These are phyloP conservation scores for Vipera ursinii DNA, from an alignment of 2,797 vertebrate genomes.

Conservation along the genomic window DNA sequence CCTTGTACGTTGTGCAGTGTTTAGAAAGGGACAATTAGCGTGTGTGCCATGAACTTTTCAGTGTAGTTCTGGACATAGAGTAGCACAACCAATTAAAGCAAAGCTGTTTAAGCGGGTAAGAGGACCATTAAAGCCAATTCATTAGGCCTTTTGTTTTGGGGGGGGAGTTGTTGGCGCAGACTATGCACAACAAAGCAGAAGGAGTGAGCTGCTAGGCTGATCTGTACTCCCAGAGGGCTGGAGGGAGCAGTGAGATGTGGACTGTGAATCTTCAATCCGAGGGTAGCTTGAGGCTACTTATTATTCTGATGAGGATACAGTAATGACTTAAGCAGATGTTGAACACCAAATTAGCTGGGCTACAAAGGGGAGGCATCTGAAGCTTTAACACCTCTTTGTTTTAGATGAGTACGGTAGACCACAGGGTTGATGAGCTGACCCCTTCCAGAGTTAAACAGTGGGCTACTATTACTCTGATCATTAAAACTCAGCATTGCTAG, in stretches of 20 bases:
- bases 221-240: slow-evolving; percentile 65
- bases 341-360: slow-evolving; percentile 54
- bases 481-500: slow-evolving; percentile 22
- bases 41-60: slow-evolving; percentile 73
- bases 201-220: slow-evolving; percentile 63
- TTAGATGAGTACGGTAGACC: slow-evolving; percentile 49
- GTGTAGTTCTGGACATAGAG: slow-evolving; percentile 71
- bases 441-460: neutral
- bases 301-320: slow-evolving; percentile 62
- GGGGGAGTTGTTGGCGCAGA: slow-evolving; percentile 66
- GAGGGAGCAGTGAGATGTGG: slow-evolving; percentile 60
- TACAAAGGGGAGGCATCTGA: slow-evolving; percentile 50
- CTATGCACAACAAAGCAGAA: slow-evolving; percentile 71
- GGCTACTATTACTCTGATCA: slow-evolving; percentile 9
- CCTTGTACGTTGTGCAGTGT: slow-evolving; percentile 73
- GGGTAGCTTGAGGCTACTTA: slow-evolving; percentile 61
- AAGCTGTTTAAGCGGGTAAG: slow-evolving; percentile 74
- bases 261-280: slow-evolving; percentile 59
- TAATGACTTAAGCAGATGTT: slow-evolving; percentile 65
- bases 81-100: slow-evolving; percentile 76
- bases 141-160: slow-evolving; percentile 70
- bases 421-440: slow-evolving; percentile 53
- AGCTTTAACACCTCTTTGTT: slow-evolving; percentile 54
- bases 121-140: slow-evolving; percentile 75
- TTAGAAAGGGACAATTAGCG: slow-evolving; percentile 75